phyloP scores from a whole-genome alignment of 2,797 vertebrate genomes.

The Sebastes nivosus region DNA sequence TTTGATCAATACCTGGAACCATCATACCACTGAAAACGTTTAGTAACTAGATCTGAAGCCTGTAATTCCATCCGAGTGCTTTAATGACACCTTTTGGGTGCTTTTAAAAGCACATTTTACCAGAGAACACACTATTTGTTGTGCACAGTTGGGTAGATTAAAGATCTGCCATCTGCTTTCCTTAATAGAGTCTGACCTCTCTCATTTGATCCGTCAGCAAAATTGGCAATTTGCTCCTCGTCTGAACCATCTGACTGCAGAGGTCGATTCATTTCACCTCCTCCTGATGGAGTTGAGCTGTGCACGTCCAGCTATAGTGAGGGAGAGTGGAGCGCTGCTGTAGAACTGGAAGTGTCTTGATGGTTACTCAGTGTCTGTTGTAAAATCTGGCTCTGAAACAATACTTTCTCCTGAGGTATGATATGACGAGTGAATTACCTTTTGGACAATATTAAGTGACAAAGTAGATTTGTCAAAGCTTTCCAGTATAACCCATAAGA shows the following conservation, averaged over 20 bases:
- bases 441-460: not conserved
- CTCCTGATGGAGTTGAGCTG: not conserved
- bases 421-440: not conserved
- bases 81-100: not conserved
- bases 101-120: not conserved
- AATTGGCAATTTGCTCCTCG: slow-evolving; percentile 44
- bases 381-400: not conserved
- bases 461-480: not conserved
- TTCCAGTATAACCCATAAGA: not conserved
- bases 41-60: not conserved
- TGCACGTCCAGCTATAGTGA: not conserved
- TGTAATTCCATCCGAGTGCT: not conserved
- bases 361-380: not conserved
- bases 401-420: not conserved
- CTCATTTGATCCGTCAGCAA: slow-evolving; percentile 27
- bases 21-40: slow-evolving; percentile 3
- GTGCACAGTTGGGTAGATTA: not conserved
- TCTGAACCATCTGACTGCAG: slow-evolving; percentile 3
- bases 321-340: not conserved
- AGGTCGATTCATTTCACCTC: slow-evolving; percentile 40
- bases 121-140: not conserved
- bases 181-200: slow-evolving; percentile 7
- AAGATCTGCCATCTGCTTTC: slow-evolving; percentile 20
- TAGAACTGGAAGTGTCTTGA: not conserved
- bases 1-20: slow-evolving; percentile 1